Base-by-base conservation (phyloP, 2,797 vertebrate species). In the Spinus pinus region DNA sequence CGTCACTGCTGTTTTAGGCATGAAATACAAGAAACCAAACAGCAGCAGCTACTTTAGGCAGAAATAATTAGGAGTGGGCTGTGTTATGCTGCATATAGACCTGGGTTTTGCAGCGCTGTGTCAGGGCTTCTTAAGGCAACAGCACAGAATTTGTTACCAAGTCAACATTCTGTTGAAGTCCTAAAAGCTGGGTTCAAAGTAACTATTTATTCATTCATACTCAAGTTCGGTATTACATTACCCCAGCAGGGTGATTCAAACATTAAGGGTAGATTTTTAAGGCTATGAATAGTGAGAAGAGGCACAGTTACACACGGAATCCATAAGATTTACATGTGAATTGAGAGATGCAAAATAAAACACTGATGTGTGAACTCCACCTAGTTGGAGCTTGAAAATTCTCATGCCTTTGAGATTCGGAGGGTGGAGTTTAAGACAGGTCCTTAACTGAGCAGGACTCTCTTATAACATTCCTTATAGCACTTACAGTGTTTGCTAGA, bases 11-110 rank as follows among this genome's bases (percentile, higher is more conserved):
- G 81, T 80, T 95, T 95, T 92, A 94, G 80, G 92, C 61, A 82
- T 37, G 56, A 85, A 82, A 88, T 60, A 88, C 39, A 91, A 94
- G 93, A 79, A 94, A 95, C 74, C 50, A 65, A 85, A 87, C 57
- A 87, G 72, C 49, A 88, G 78, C 84, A 94, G 79, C 27, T 65
- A 94, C 74, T 94, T 83, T 10, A 85, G 84, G 86, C 79, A 96
- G 88, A 96, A 95, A 91, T 93, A 96, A 91, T 95, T 88, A 88
- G 53, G 64, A 95, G 83, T 80, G 88, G 81, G 90, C 57, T 95
- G 81, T 73, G 74, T 77, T 85, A 64, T 82, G 75, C 83, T 74
- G 78, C 57, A 66, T 77, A 78, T 12, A 65, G 58, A 74, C 3
- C 3, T 30, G 47, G 13, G 15, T 95, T 85, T 83, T 74, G 67